phyloP scores from a whole-genome alignment of 2,113 vertebrate species.

The Myiagra hebetior region DNA sequence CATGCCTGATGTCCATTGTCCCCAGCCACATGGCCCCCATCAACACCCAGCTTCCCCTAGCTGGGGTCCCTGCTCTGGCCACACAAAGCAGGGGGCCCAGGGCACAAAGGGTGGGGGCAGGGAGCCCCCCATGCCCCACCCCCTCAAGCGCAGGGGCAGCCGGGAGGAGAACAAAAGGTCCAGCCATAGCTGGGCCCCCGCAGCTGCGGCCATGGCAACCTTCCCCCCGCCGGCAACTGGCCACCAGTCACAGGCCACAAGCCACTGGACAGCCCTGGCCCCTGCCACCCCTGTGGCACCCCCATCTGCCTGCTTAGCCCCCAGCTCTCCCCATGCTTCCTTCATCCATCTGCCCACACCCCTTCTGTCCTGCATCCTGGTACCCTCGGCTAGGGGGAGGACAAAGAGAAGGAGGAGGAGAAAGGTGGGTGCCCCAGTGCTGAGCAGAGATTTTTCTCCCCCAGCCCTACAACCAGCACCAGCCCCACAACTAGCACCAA shows the following conservation, averaged over 20 bases:
- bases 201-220: background rate
- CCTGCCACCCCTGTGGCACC: too few relatives aligned
- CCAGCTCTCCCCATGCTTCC: background rate
- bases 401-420: background rate
- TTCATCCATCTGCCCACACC: background rate
- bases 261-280: background rate
- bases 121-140: background rate
- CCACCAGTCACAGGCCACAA: background rate
- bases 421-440: background rate
- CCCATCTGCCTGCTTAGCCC: background rate
- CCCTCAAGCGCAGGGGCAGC: background rate
- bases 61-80: background rate
- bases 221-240: background rate
- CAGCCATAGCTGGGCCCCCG: background rate
- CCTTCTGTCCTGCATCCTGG: conserved; percentile 15
- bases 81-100: background rate
- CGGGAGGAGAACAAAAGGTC: background rate
- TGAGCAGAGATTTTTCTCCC: background rate
- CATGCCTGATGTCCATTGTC: background rate
- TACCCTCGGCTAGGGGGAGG: background rate
- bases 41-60: background rate
- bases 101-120: background rate
- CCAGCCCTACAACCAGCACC: background rate
- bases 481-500: background rate
- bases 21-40: background rate